Percentiles rank a stretch among this genome's conserved stretches.
These are phyloP conservation scores for Hystrix brachyura DNA, from an alignment of 2,113 vertebrate species.

Conservation along the genomic window DNA sequence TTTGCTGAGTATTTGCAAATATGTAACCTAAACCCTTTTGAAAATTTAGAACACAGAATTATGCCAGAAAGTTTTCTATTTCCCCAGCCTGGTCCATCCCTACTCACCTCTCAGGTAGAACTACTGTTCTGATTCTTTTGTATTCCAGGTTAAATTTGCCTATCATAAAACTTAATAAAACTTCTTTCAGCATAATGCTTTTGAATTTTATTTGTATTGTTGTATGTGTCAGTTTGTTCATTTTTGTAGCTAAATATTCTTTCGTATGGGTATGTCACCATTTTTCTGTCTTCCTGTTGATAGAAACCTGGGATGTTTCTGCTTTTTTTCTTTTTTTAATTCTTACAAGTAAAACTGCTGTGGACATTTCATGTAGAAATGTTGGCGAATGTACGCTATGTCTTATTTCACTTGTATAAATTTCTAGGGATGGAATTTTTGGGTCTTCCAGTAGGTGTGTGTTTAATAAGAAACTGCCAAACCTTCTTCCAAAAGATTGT, in stretches of 20 bases:
- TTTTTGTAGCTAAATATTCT: constrained; percentile 41
- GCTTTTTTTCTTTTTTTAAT: background rate
- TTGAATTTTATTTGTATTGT: constrained; percentile 20
- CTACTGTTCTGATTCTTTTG: constrained; percentile 1
- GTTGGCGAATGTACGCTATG: background rate
- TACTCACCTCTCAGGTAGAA: background rate
- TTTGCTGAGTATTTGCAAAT: constrained; percentile 35
- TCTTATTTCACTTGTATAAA: constrained; percentile 45
- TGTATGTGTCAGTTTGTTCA: constrained; percentile 14
- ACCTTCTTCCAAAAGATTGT: background rate
- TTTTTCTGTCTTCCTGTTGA: constrained; percentile 49
- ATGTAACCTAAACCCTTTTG: constrained; percentile 1
- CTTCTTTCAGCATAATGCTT: constrained; percentile 10
- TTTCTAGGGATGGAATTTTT: background rate
- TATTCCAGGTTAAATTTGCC: background rate
- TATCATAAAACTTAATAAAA: constrained; percentile 50
- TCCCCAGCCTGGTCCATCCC: background rate
- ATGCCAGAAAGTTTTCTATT: background rate
- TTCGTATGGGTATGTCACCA: background rate
- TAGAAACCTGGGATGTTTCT: background rate
- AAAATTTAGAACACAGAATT: background rate
- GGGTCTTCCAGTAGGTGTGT: background rate
- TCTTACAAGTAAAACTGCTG: constrained; percentile 60
- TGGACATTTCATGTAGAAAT: background rate
- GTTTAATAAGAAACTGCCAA: constrained; percentile 23